Evolutionary conservation across 92 coral and sea anemone species (phyloP).

Genomic region (Meandrina meandrites): DNA sequence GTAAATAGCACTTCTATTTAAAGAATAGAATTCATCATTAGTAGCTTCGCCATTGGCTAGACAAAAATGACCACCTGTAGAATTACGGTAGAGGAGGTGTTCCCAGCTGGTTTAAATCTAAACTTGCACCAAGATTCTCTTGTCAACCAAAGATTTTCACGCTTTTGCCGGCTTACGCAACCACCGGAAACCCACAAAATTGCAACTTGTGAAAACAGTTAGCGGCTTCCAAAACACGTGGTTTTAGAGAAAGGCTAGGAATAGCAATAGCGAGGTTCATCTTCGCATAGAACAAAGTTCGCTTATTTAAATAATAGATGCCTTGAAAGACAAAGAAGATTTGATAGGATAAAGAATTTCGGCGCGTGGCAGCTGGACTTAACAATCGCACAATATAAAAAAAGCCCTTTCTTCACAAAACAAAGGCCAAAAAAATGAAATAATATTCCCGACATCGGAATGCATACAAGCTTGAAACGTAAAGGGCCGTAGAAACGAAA

Average conservation of each 20-base stretch:
- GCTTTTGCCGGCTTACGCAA: neutral
- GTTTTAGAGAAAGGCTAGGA: neutral
- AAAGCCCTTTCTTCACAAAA: neutral
- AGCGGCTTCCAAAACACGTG: conserved; percentile 26
- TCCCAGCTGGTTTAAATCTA: neutral
- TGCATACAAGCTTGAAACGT: neutral
- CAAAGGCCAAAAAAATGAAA: neutral
- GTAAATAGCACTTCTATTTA: neutral
- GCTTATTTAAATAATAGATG: conserved; percentile 40
- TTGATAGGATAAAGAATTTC: conserved; percentile 2
- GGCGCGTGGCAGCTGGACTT: conserved; percentile 49
- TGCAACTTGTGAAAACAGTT: neutral
- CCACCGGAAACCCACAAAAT: neutral
- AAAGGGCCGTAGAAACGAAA: neutral
- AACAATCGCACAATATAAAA: conserved; percentile 9
- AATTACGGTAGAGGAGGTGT: neutral
- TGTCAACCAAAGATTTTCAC: neutral
- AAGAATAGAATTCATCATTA: neutral
- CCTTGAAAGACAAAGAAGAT: conserved; percentile 19
- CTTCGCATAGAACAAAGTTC: conserved; percentile 26
- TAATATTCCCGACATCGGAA: conserved; percentile 14
- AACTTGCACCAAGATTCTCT: neutral
- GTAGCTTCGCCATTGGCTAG: neutral
- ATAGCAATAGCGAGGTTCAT: neutral
- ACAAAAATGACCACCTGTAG: conserved; percentile 1